These are phyloP conservation scores for Fragum fragum DNA, from an alignment of 2,888 invertebrate genomes.

Conservation along the genomic window DNA sequence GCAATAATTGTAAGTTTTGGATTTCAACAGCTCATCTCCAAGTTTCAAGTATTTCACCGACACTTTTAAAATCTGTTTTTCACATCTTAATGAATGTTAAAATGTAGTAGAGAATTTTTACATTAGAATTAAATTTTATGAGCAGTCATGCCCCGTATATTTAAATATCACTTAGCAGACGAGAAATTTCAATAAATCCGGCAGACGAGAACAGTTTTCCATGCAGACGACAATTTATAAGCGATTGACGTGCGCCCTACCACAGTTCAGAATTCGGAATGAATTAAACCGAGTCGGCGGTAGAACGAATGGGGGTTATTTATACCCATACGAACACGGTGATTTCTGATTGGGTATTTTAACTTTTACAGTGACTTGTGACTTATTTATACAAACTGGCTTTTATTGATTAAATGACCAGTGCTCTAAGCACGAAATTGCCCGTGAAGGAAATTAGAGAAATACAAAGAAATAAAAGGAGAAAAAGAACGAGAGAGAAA, in stretches of 20 bases:
- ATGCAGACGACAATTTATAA: constrained; percentile 13
- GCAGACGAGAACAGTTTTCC: constrained; percentile 19
- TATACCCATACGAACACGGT: background rate
- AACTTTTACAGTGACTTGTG: background rate
- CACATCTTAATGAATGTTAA: background rate
- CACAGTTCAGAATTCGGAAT: constrained; percentile 9
- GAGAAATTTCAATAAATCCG: constrained; percentile 11
- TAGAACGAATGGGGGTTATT: background rate
- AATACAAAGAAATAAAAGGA: too few relatives aligned
- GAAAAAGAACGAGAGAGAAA: too few relatives aligned
- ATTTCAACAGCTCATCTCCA: constrained; percentile 6
- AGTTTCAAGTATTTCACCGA: constrained; percentile 1
- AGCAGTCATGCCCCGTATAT: constrained; percentile 21
- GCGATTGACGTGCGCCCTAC: constrained; percentile 9
- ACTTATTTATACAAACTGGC: too few relatives aligned
- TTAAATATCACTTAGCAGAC: constrained; percentile 29
- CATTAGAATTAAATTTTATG: constrained; percentile 17
- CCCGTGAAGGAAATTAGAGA: too few relatives aligned
- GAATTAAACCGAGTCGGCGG: background rate
- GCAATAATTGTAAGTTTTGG: background rate
- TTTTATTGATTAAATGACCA: background rate
- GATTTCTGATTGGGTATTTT: background rate
- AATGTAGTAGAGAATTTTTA: background rate
- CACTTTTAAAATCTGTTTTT: background rate
- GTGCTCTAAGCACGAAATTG: background rate